Base-by-base conservation (phyloP, 1,140 invertebrate species). In the Ceratina japonica region DNA sequence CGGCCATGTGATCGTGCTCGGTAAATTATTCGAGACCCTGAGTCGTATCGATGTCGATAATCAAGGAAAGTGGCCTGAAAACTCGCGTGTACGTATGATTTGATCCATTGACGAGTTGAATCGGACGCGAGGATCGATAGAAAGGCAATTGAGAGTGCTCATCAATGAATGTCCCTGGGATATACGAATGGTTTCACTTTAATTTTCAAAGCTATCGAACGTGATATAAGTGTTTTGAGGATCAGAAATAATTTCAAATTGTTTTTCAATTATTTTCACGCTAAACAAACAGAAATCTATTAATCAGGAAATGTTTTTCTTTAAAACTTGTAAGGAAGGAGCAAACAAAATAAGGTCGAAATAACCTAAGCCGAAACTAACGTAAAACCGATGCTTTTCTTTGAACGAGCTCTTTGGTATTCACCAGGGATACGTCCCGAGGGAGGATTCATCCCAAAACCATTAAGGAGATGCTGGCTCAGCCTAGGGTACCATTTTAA, bases 391-490 rank as follows among this genome's bases (percentile, higher is more conserved):
- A 49, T 22, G 64, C 31, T 16, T 54, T 49, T 13, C 18, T 24
- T 52, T 15, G 16, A 49, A 49, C 22, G 22, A 74, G 49, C 24
- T 49, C 63, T 79, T 71, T 20, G 61, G 27, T 63, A 52, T 70
- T 79, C 75, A 64, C 44, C 16, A 16, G 69, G 52, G 64, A 65
- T 49, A 71, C 20, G 69, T 61, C 16, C 27, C 16, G 64, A 49
- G 58, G 24, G 69, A 24, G 24, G 52, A 54, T 16, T 56, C 58
- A 27, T 15, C 61, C 66, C 66, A 49, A 72, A 61, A 79, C 58
- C 56, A 65, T 79, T 84, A 64, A 78, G 61, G 63, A 54, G 82
- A 79, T 24, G 52, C 49, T 70, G 18, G 64, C 51, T 73, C 75
- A 83, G 69, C 59, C 56, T 37, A 8, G 75, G 49, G 58, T 51